A percentile compares a stretch with the other conserved stretches of the same genome.
Conservation (phyloP, 2,797 vertebrate species). For the Lacerta viridis region DNA sequence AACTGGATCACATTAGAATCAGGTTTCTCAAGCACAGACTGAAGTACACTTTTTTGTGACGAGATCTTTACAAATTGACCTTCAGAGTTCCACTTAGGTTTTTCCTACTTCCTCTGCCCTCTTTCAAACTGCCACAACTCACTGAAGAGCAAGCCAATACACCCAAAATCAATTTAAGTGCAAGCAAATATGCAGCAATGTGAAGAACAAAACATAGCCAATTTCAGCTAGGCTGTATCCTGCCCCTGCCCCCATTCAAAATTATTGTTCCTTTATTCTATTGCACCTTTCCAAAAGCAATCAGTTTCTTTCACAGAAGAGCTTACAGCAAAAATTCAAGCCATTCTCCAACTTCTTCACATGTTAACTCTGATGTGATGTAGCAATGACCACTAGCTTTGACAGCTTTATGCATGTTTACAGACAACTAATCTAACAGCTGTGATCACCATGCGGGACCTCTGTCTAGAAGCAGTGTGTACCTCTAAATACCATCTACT, state of each 20-base stretch:
- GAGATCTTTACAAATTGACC: conserved; percentile 3
- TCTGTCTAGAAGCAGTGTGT: not conserved
- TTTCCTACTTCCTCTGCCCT: not conserved
- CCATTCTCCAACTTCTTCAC: not conserved
- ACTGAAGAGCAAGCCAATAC: conserved; percentile 13
- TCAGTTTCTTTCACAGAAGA: not conserved
- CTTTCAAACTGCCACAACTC: conserved; percentile 26
- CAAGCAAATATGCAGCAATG: conserved; percentile 61
- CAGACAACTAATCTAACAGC: not conserved
- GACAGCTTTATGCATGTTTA: not conserved
- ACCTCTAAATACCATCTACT: not conserved
- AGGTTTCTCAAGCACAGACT: conserved; percentile 35
- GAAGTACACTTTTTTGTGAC: conserved; percentile 43
- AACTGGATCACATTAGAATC: not conserved
- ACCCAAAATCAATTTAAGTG: not conserved
- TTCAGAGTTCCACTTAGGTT: rapidly evolving
- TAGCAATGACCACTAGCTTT: not conserved
- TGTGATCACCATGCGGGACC: not conserved
- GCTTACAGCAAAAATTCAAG: not conserved
- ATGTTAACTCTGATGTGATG: not conserved
- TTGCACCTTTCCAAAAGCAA: not conserved
- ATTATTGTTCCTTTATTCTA: not conserved
- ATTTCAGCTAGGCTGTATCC: not conserved
- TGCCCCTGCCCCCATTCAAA: not conserved
- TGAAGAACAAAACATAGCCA: conserved; percentile 1